Conservation (phyloP, 2,113 vertebrate genomes). For the Riparia riparia region DNA sequence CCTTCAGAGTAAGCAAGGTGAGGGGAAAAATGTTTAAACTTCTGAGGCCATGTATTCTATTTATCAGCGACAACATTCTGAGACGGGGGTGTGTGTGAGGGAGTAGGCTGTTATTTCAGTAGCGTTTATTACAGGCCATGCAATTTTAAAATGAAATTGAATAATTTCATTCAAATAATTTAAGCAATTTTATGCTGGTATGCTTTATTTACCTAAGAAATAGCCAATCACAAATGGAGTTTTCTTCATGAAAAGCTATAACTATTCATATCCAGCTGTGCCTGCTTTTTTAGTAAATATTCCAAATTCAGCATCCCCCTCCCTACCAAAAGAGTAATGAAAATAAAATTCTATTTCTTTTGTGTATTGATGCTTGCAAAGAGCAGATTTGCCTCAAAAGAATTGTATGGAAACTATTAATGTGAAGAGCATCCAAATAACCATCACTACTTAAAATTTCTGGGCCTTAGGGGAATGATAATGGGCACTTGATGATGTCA, state of each 20-base stretch:
- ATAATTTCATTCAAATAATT: neutral
- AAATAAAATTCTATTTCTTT: neutral
- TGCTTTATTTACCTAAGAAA: neutral
- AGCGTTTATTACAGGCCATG: neutral
- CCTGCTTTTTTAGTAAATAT: neutral
- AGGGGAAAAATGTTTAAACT: slow-evolving; percentile 7
- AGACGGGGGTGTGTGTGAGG: neutral
- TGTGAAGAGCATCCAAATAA: neutral
- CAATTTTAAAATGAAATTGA: neutral
- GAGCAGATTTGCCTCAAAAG: neutral
- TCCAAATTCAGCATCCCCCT: neutral
- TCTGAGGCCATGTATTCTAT: neutral
- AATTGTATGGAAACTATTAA: neutral
- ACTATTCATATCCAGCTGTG: neutral
- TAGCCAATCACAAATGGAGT: neutral
- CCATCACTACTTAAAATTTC: neutral
- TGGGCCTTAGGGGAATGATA: neutral
- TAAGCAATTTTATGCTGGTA: neutral
- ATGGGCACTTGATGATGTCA: neutral
- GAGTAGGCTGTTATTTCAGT: neutral
- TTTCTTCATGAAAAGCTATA: neutral
- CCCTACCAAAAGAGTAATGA: neutral
- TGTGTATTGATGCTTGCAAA: neutral
- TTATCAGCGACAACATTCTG: neutral
- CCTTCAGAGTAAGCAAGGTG: slow-evolving; percentile 97